phyloP scores from a whole-genome alignment of 2,888 invertebrate species.

The Aleiodes leptofemur region DNA sequence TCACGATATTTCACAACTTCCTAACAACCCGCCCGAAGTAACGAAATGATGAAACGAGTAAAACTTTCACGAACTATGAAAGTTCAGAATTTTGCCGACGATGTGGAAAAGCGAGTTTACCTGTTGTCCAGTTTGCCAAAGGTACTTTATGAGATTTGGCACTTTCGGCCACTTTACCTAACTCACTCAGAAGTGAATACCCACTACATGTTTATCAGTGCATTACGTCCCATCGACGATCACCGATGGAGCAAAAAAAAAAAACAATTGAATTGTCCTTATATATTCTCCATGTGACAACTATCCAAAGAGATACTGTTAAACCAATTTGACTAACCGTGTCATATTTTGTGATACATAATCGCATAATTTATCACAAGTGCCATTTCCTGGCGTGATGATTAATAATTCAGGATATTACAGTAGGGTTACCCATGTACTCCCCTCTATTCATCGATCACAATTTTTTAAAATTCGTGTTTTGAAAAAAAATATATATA shows the following conservation, averaged over 20 bases:
- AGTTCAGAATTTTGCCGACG: slow-evolving; percentile 1
- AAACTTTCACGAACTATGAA: slow-evolving; percentile 6
- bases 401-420: slow-evolving; percentile 40
- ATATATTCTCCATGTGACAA: slow-evolving; percentile 4
- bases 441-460: too few relatives aligned
- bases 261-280: neutral
- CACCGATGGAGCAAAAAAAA: slow-evolving; percentile 3
- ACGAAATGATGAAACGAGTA: neutral
- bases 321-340: slow-evolving; percentile 34
- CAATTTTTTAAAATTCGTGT: too few relatives aligned
- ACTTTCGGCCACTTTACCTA: slow-evolving; percentile 2
- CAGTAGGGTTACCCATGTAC: too few relatives aligned
- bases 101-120: slow-evolving; percentile 23
- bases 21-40: neutral
- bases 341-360: slow-evolving; percentile 40
- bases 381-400: slow-evolving; percentile 46
- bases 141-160: neutral
- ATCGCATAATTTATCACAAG: slow-evolving; percentile 49
- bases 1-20: slow-evolving; percentile 1
- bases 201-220: neutral
- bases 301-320: slow-evolving; percentile 25
- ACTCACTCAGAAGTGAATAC: neutral
- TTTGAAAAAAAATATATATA: too few relatives aligned
- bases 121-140: slow-evolving; percentile 17
- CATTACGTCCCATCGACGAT: neutral